Evolutionary conservation across 2,888 invertebrate genomes (phyloP).

Genomic region (Apamea crenata): DNA sequence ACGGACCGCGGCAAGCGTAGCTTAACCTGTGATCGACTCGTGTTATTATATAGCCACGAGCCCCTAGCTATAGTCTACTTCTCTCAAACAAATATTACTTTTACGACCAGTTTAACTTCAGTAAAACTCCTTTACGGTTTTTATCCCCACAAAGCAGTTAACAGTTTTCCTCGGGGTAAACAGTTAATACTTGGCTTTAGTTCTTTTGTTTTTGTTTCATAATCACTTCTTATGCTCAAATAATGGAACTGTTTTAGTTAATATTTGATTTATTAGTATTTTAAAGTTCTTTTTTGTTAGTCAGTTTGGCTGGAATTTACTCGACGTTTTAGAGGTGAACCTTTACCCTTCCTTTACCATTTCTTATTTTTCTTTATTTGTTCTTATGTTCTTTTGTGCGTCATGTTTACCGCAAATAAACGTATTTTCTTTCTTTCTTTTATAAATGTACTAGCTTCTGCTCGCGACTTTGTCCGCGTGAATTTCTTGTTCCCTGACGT

Average conservation of each 20-base stretch:
- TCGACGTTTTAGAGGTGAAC: neutral
- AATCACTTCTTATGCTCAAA: slow-evolving; percentile 24
- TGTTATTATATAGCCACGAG: neutral
- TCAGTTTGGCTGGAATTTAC: neutral
- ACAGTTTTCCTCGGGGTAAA: slow-evolving; percentile 13
- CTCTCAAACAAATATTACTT: slow-evolving; percentile 54
- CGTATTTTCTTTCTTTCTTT: too few relatives aligned
- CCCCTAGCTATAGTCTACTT: slow-evolving; percentile 7
- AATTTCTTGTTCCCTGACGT: neutral
- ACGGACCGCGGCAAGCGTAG: neutral
- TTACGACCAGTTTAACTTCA: slow-evolving; percentile 43
- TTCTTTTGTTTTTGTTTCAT: slow-evolving; percentile 38
- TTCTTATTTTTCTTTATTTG: too few relatives aligned
- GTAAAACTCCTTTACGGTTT: slow-evolving; percentile 47
- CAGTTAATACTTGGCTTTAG: slow-evolving; percentile 29
- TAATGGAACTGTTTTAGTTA: neutral
- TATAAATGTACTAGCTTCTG: neutral
- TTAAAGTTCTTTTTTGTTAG: neutral
- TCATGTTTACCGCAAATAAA: too few relatives aligned
- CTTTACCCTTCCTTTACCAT: too few relatives aligned
- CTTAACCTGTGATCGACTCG: neutral
- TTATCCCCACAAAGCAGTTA: slow-evolving; percentile 45
- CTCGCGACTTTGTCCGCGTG: neutral
- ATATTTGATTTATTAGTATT: neutral
- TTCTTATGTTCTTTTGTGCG: too few relatives aligned